Percentiles rank a stretch among this genome's conserved stretches.
phyloP scores from a whole-genome alignment of 2,797 vertebrate genomes.

The Melanotaenia maccullochi region DNA sequence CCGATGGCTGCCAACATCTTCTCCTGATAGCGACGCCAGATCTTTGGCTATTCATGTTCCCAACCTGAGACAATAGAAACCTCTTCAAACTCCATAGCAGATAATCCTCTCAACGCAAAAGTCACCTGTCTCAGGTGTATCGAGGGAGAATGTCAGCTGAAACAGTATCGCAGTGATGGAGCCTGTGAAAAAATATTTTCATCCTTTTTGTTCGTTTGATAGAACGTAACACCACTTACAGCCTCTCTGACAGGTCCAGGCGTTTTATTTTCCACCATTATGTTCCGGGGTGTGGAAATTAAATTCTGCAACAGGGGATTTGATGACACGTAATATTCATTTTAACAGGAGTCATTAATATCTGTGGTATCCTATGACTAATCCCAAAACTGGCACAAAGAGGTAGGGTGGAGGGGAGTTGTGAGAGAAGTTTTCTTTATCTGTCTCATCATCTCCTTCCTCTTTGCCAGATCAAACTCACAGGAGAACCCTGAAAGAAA shows the following conservation, averaged over 20 bases:
- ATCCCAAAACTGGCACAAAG: conserved; percentile 75
- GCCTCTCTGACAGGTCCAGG: conserved; percentile 62
- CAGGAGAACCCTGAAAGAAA: conserved; percentile 49
- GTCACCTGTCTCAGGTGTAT: conserved; percentile 83
- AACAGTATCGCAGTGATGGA: conserved; percentile 77
- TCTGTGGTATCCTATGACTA: conserved; percentile 79
- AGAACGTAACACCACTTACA: conserved; percentile 77
- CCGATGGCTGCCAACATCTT: conserved; percentile 48
- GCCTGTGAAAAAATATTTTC: conserved; percentile 68
- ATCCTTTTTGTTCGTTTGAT: conserved; percentile 80
- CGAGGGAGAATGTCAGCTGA: conserved; percentile 83
- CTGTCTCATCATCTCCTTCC: conserved; percentile 42
- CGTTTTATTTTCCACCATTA: conserved; percentile 72
- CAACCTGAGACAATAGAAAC: conserved; percentile 69
- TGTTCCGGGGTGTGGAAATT: conserved; percentile 74
- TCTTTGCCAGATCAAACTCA: conserved; percentile 45
- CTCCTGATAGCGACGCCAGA: conserved; percentile 53
- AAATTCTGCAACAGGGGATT: conserved; percentile 72
- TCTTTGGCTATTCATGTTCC: conserved; percentile 79
- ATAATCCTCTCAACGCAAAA: conserved; percentile 78
- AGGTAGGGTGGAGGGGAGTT: conserved; percentile 40
- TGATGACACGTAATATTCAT: conserved; percentile 78
- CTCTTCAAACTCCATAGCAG: conserved; percentile 77
- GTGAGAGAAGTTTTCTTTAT: conserved; percentile 41
- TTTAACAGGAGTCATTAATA: conserved; percentile 75